Conservation (phyloP, 2,888 invertebrate species). For the Nemotelus nigrinus region DNA sequence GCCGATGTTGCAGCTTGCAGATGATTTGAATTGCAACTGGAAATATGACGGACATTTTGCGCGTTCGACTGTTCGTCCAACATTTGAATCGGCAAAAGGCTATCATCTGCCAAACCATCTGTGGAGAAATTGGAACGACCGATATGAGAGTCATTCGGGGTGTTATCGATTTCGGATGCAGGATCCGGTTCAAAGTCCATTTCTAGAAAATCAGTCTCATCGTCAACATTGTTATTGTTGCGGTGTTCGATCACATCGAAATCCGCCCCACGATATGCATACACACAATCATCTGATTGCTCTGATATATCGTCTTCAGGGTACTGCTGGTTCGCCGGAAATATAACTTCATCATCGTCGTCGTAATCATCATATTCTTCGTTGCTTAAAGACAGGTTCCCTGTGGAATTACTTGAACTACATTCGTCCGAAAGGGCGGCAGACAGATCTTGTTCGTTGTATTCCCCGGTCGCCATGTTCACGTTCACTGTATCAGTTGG, state of each 20-base stretch:
- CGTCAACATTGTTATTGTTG: slow-evolving; percentile 54
- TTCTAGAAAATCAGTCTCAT: slow-evolving; percentile 64
- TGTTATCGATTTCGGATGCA: slow-evolving; percentile 60
- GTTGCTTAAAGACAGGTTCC: slow-evolving; percentile 63
- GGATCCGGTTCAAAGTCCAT: slow-evolving; percentile 66
- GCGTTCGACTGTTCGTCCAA: background rate
- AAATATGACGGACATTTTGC: background rate
- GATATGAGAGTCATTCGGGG: slow-evolving; percentile 28
- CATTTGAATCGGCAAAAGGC: slow-evolving; percentile 14
- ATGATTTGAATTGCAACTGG: background rate
- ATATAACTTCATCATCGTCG: slow-evolving; percentile 55
- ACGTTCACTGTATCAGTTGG: background rate
- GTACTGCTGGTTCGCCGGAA: slow-evolving; percentile 56
- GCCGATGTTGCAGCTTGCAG: background rate
- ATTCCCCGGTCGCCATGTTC: background rate
- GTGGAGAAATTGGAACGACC: background rate
- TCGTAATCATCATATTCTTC: slow-evolving; percentile 62
- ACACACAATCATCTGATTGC: slow-evolving; percentile 64
- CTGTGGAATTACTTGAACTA: slow-evolving; percentile 62
- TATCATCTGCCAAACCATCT: slow-evolving; percentile 15
- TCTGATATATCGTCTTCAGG: slow-evolving; percentile 61
- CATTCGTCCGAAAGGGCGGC: slow-evolving; percentile 56
- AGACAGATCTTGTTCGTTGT: slow-evolving; percentile 12
- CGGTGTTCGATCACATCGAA: slow-evolving; percentile 57
- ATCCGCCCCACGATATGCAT: slow-evolving; percentile 63